Evolutionary conservation across 2,888 invertebrate species (phyloP).

Genomic region (Vesta saturnalis): DNA sequence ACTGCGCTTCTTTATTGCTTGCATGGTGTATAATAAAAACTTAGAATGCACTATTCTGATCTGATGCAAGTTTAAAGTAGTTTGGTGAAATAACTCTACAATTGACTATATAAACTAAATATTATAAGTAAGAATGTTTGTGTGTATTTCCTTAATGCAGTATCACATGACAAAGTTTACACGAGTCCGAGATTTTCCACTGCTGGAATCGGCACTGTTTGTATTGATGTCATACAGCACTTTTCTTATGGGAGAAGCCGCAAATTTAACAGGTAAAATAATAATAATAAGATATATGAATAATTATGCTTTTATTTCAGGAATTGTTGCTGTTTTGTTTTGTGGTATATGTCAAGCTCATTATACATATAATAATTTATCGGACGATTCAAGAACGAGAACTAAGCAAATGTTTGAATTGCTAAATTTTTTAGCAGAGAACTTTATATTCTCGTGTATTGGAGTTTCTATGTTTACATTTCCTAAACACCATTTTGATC

Average conservation of each 20-base stretch:
- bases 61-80: no score
- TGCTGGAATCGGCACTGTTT: conserved; percentile 95
- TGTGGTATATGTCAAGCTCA: conserved; percentile 99
- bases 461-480: conserved; percentile 99
- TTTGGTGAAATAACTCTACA: no score
- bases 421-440: conserved; percentile 95
- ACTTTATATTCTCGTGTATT: conserved; percentile 98
- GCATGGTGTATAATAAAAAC: no score
- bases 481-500: conserved; percentile 93
- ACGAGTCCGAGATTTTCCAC: conserved; percentile 91
- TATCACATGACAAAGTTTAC: conserved; percentile 93
- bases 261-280: conserved; percentile 87
- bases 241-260: conserved; percentile 95
- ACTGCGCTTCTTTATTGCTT: no score
- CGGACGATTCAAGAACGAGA: conserved; percentile 83
- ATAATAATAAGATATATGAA: neutral
- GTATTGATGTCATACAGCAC: conserved; percentile 98
- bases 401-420: conserved; percentile 94
- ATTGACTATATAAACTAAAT: conserved; percentile 11
- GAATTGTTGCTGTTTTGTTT: conserved; percentile 96
- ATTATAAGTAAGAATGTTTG: conserved; percentile 31
- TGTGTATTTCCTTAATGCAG: conserved; percentile 49
- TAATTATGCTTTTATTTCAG: conserved; percentile 61
- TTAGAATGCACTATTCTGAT: no score
- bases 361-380: conserved; percentile 97